Base-by-base conservation (phyloP, 2,113 vertebrate genomes). In the Chaenocephalus aceratus region DNA sequence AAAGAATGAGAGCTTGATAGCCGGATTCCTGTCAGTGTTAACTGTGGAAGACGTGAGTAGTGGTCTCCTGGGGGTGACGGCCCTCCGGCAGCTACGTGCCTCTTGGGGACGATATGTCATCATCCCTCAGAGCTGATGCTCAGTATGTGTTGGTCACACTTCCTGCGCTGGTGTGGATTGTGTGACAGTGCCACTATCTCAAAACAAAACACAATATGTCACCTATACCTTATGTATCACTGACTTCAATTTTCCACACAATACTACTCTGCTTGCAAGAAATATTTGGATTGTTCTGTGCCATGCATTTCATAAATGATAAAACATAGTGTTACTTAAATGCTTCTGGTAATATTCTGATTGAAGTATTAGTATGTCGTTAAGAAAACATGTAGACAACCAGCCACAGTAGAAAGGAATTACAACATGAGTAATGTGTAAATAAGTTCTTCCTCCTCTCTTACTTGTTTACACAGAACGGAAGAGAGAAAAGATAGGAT, bases 341-440 rank as follows among this genome's bases (percentile, higher is more conserved):
- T 46, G 52, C 15, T 70, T 61, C 74, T 53, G 15, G 26, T 45
- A 46, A 73, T 73, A 16, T 75, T 45, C 81, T 65, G 62, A 45
- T 3, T 71, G 68, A 79, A 82, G 54, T 82, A 80, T 80, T 72
- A 63, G 26, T 66, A 3, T 58, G 53, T 62, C 57, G 69, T 79
- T 61, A 68, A 83, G 41, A 79, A 76, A 75, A 23, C 11, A 56
- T 51, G 77, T 61, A 70, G 75, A 68, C 84, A 76, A 89, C 7
- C 45, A 83, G 56, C 58, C 61, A 59, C 15, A 77, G 71, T 65
- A 71, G 64, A 73, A 57, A 61, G 87, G 71, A 88, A 84, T 77
- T 81, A 79, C 13, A 60, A 64, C 58, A 44, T 86, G 91, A 92
- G 79, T 85, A 84, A 92, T 92, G 86, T 73, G 49, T 92, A 92